These are phyloP conservation scores for Seira musarum DNA, from an alignment of 2,888 invertebrate species.

Conservation along the genomic window DNA sequence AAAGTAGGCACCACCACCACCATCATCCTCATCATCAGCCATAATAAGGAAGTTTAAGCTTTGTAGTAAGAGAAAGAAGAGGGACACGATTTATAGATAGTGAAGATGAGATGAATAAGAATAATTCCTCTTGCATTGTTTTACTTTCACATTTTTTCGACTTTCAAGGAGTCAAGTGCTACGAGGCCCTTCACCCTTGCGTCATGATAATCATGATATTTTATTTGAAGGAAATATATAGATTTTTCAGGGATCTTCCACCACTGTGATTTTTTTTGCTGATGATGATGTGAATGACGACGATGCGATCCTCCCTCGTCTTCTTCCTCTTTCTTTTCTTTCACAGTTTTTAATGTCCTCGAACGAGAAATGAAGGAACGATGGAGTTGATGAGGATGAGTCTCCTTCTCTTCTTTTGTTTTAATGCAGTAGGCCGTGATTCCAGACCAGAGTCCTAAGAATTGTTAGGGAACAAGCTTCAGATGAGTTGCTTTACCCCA, in stretches of 20 bases:
- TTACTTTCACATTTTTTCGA: not conserved
- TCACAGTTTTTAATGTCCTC: slow-evolving; percentile 7
- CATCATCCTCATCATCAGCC: slow-evolving; percentile 12
- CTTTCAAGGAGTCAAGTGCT: not conserved
- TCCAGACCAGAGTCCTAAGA: slow-evolving; percentile 27
- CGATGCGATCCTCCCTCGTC: not conserved
- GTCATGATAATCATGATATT: not conserved
- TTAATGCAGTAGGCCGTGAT: slow-evolving; percentile 59
- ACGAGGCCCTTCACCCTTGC: not conserved
- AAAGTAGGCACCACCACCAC: not conserved
- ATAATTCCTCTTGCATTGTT: not conserved
- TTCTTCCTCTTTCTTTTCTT: slow-evolving; percentile 3
- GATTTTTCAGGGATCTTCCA: not conserved
- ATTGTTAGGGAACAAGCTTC: not conserved
- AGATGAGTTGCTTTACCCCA: slow-evolving; percentile 19
- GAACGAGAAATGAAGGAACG: not conserved
- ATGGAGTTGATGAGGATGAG: not conserved
- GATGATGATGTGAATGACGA: not conserved
- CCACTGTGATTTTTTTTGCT: not conserved
- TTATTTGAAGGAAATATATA: not conserved
- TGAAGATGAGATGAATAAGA: not conserved
- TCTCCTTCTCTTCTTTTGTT: slow-evolving; percentile 43
- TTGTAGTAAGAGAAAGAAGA: too few species aligned
- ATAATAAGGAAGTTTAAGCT: too few species aligned
- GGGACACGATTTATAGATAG: not conserved